Evolutionary conservation across 2,797 vertebrate species (phyloP).

Genomic region (Gadopsis bispinosus): DNA sequence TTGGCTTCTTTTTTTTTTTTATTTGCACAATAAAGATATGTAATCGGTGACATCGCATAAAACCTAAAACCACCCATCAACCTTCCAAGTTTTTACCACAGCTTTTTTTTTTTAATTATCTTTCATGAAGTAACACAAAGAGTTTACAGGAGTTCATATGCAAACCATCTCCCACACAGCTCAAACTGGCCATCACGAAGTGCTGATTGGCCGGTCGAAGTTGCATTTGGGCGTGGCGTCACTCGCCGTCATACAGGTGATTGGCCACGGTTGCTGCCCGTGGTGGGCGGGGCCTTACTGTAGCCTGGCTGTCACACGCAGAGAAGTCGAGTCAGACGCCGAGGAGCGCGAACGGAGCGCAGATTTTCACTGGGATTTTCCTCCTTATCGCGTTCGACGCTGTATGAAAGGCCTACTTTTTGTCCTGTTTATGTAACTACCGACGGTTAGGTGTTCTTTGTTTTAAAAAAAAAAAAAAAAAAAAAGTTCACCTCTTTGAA

Average conservation of each 20-base stretch:
- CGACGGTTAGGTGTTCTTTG: neutral
- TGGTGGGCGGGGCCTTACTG: conserved; percentile 68
- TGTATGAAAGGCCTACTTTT: fast-evolving
- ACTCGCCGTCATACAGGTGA: neutral
- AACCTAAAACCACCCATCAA: neutral
- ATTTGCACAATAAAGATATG: neutral
- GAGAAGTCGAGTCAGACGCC: neutral
- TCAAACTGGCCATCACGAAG: conserved; percentile 8
- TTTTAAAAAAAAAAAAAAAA: neutral
- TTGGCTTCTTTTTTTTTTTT: no score
- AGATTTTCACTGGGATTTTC: neutral
- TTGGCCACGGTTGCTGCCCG: conserved; percentile 14
- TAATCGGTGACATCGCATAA: neutral
- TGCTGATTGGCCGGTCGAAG: conserved; percentile 63
- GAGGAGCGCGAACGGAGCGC: no score
- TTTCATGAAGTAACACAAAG: neutral
- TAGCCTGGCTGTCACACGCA: conserved; percentile 57
- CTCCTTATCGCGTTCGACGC: neutral
- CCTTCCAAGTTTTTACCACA: neutral
- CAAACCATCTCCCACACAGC: neutral
- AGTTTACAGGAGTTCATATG: neutral
- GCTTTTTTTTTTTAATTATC: neutral
- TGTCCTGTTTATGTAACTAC: fast-evolving
- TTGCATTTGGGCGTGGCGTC: conserved; percentile 8
- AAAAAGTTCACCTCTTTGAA: conserved; percentile 1